Base-by-base conservation (phyloP, 2,888 invertebrate species). In the Campoplex nolae region DNA sequence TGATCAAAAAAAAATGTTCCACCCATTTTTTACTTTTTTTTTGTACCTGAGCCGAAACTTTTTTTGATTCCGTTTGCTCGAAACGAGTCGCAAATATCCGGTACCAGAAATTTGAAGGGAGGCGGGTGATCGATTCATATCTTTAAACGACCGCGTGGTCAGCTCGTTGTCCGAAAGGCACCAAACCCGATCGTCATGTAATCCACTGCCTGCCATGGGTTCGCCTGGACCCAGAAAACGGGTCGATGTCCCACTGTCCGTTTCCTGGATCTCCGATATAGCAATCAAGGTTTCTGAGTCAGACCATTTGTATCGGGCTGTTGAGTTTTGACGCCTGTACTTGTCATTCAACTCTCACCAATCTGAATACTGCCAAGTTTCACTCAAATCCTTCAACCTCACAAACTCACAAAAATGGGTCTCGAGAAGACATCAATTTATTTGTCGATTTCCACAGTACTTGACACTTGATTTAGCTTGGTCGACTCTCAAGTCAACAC, bases 151-250 rank as follows among this genome's bases (percentile, higher is more conserved):
- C 38, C 38, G 38, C 1, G 38, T 23, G 23, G 38, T 38, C 23
- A 54, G 9, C 62, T 75, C 56, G 18, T 70, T 51, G 73, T 75
- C 78, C 75, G 38, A 73, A 86, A 83, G 70, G 75, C 79, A 74
- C 80, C 82, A 28, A 85, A 68, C 23, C 67, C 7, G 35, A 71
- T 28, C 48, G 51, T 16, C 76, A 9, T 68, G 35, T 13, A 51
- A 51, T 65, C 48, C 65, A 76, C 65, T 48, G 18, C 23, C 35
- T 23, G 54, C n/a, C n/a, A 35, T 32, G 56, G 68, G 68, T 56
- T 78, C 28, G 7, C 11, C 38, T 16, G 67, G 67, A 48, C 62
- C 28, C 48, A n/a, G 65, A 28, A 65, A 38, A 65, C 42, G 38
- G 65, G 38, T 73, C 73, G 79, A 62, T 81, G 35, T 67, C 73